Base-by-base conservation (phyloP, 2,113 vertebrate genomes). In the Psittacara wagleri region DNA sequence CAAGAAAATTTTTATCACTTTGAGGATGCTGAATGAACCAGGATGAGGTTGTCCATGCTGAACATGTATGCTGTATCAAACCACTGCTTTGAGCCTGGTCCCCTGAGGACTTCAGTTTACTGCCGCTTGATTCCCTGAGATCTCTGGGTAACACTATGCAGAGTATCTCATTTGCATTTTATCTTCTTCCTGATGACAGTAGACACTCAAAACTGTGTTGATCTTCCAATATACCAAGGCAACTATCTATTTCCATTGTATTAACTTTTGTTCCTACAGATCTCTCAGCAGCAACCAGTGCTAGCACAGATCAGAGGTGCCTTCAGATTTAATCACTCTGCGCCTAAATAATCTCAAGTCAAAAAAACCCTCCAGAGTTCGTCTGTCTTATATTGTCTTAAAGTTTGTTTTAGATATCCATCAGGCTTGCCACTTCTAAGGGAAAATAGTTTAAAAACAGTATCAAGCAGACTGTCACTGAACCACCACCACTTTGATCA, bases 341-440 rank as follows among this genome's bases (percentile, higher is more conserved):
- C 4, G 1, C 48, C 39, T 41, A 25, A 33, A 88, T 24, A 61
- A 84, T 61, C 73, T 62, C 0, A 0, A 70, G 8, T 35, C 74
- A 81, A 73, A 66, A 8, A 59, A 61, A 4, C 2, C 29, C 14
- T 57, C 24, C 27, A n/a, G 57, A 72, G 7, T n/a, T 82, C 44
- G 69, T 89, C 62, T 92, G 73, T 62, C 88, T 94, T 76, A 76
- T 86, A 84, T 69, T 93, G 57, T 63, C 74, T 46, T 35, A 10
- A 44, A n/a, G 52, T 79, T 94, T 70, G 29, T 24, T 79, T 86
- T 10, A 86, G 77, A 73, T 59, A 78, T 24, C 31, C 80, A 86
- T 44, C 62, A 82, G 43, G 27, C 68, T 80, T 86, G 46, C 51
- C 72, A 44, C 46, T 89, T 94, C 66, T 75, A 61, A 90, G 44